These are phyloP conservation scores for Lycodopsis pacificus DNA, from an alignment of 2,797 vertebrate species.

Conservation along the genomic window DNA sequence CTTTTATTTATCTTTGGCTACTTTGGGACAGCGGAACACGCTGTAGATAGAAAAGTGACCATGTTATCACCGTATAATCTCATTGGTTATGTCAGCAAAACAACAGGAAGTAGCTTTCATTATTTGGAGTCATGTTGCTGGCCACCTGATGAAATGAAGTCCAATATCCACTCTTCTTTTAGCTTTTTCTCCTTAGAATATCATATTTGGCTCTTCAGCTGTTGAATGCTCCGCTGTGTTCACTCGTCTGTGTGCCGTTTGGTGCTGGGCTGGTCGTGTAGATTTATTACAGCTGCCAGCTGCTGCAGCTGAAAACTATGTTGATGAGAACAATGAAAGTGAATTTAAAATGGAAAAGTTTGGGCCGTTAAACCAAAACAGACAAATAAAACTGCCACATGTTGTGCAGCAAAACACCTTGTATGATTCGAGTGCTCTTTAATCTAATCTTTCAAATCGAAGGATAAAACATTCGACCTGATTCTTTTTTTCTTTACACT, in stretches of 20 bases:
- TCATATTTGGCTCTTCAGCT: neutral
- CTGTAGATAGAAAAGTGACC: neutral
- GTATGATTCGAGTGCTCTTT: neutral
- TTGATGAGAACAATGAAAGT: neutral
- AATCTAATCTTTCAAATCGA: neutral
- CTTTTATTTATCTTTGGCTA: neutral
- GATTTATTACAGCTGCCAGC: neutral
- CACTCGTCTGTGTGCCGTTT: neutral
- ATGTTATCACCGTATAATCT: neutral
- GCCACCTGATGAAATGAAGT: neutral
- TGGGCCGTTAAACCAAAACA: neutral
- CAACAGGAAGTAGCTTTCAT: neutral
- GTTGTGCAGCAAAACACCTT: neutral
- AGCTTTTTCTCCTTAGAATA: neutral
- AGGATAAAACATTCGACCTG: no score
- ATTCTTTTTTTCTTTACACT: neutral
- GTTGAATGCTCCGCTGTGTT: neutral
- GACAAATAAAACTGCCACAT: neutral
- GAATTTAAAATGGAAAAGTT: neutral
- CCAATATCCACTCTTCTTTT: neutral
- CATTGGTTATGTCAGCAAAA: neutral
- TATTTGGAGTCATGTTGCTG: neutral
- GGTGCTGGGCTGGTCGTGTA: neutral
- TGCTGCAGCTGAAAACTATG: slow-evolving; percentile 10
- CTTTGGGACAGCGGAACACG: neutral